A percentile compares a stretch with the other conserved stretches of the same genome.
These are phyloP conservation scores for Synanthedon vespiformis DNA, from an alignment of 2,888 invertebrate species.

Conservation along the genomic window DNA sequence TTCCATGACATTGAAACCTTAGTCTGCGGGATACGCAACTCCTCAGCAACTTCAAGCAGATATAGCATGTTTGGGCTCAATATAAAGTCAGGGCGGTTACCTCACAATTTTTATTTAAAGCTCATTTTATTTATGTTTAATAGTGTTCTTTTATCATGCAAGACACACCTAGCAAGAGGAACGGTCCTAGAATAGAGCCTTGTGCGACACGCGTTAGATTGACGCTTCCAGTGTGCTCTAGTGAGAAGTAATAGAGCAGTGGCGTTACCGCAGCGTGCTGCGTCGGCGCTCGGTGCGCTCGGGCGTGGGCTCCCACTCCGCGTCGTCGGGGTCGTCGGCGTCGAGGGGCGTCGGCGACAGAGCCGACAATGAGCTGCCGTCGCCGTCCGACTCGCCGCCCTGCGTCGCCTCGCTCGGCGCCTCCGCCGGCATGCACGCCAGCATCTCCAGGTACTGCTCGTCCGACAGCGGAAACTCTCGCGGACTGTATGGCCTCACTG, in stretches of 20 bases:
- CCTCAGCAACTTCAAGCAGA: no score
- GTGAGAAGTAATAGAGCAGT: no score
- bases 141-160: no score
- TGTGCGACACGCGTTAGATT: not conserved
- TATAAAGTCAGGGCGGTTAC: no score
- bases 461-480: conserved; percentile 81
- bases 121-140: no score
- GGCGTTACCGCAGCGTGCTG: conserved; percentile 30
- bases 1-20: no score
- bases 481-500: conserved; percentile 80
- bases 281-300: conserved; percentile 39
- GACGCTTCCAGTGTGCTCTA: no score
- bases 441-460: conserved; percentile 76
- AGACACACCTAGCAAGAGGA: no score
- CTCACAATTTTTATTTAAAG: no score
- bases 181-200: not conserved
- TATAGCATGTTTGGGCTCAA: no score
- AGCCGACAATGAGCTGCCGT: conserved; percentile 33
- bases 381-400: conserved; percentile 10
- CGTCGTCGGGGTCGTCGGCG: conserved; percentile 88
- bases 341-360: conserved; percentile 57
- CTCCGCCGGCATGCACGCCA: conserved; percentile 72
- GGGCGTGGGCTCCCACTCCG: conserved; percentile 78
- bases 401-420: conserved; percentile 13
- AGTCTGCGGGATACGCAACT: no score